phyloP scores from a whole-genome alignment of 2,888 invertebrate species.

The Patella caerulea region DNA sequence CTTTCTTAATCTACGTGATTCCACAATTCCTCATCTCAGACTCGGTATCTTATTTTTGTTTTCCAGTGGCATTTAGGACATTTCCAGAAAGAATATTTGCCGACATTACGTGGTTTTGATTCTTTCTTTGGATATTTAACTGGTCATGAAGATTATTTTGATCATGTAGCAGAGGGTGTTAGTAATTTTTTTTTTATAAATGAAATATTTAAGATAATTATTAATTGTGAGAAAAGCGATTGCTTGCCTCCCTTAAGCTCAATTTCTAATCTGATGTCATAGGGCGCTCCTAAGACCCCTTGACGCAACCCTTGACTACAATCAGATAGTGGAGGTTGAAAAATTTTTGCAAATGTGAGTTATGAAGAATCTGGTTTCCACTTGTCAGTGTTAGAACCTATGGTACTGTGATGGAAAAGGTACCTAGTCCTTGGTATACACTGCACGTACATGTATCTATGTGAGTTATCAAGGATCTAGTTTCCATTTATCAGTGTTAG shows the following conservation, averaged over 20 bases:
- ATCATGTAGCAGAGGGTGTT: conserved; percentile 78
- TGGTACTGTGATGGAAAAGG: no score
- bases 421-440: no score
- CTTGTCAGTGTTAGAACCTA: no score
- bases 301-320: no score
- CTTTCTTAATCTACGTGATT: neutral
- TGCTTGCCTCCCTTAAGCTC: neutral
- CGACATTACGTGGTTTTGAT: conserved; percentile 82
- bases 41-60: conserved; percentile 4
- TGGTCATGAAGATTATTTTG: conserved; percentile 89
- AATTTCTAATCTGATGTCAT: neutral
- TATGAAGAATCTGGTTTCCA: no score
- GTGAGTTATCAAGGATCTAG: no score
- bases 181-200: neutral
- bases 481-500: no score
- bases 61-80: conserved; percentile 83
- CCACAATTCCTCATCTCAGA: neutral
- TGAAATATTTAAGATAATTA: no score
- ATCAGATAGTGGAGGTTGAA: no score
- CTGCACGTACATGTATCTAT: no score
- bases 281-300: no score
- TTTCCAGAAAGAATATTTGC: conserved; percentile 81
- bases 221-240: neutral
- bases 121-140: conserved; percentile 88
- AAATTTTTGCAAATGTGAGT: no score